Evolutionary conservation across 1,140 invertebrate species (phyloP), one percentile per base, ranked within the genome.

Genomic region (Agraylea sexmaculata): DNA sequence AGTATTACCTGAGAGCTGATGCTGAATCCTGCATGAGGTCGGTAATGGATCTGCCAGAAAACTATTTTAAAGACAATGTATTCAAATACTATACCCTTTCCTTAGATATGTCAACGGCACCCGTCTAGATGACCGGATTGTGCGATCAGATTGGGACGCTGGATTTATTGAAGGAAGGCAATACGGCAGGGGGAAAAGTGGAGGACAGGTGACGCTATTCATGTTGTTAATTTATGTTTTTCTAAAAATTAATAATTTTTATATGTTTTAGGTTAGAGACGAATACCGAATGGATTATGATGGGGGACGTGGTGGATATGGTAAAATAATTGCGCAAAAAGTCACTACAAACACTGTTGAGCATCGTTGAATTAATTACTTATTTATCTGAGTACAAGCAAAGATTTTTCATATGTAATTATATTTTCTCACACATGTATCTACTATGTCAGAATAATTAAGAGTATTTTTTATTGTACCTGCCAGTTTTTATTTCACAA

Each of bases 201-300:
- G 96, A 32, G 96, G 96, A 56, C 95, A 99, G 76, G 89, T 93
- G 66, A 59, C 23, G 23, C 6, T 7, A 6, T 25, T 25, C n/a
- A n/a, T 25, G 23, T 25, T 25, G 6, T 7, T 7, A 25, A 7
- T 35, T 35, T 7, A 27, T 23, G 5, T 8, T 27, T 35, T 35
- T 35, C 19, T 12, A 10, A 35, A 17, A 10, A 16, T 6, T 16
- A 35, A 17, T 18, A 8, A 11, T 15, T 40, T 18, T 40, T 34
- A 5, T 38, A 28, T 41, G 45, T 61, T 60, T 3, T 52, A 91
- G 87, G 92, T 99, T 4, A 73, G 95, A 52, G 95, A 99, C 59
- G 95, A 99, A 70, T 99, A 98, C 57, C 71, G 95, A 60, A 93
- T 88, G 44, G 94, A 99, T 54, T 99, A 83, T 69, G 95, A 99